Conservation (phyloP, 2,888 invertebrate genomes). For the Campoletis raptor region DNA sequence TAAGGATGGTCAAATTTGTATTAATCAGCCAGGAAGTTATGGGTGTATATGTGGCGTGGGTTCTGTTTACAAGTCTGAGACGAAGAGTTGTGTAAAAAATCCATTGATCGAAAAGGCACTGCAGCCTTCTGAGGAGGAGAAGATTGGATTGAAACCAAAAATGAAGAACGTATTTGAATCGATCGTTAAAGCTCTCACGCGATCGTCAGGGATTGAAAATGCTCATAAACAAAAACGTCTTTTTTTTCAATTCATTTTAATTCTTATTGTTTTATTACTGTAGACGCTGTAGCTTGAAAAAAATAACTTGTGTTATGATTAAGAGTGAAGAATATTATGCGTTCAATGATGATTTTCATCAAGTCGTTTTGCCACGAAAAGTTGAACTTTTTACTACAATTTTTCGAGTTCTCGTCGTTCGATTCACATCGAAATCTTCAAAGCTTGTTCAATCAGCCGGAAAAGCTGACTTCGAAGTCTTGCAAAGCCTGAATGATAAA, state of each 20-base stretch:
- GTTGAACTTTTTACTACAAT: background rate
- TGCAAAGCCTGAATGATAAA: background rate
- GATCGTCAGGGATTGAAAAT: conserved; percentile 53
- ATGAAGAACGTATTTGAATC: conserved; percentile 53
- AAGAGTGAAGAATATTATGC: background rate
- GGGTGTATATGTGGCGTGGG: conserved; percentile 77
- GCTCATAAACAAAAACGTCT: background rate
- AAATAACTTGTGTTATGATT: background rate
- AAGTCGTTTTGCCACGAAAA: background rate
- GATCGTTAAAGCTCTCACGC: conserved; percentile 66
- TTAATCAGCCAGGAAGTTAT: conserved; percentile 86
- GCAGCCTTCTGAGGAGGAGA: conserved; percentile 16
- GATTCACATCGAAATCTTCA: background rate
- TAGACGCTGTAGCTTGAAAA: background rate
- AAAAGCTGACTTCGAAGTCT: background rate
- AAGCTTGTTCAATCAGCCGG: background rate
- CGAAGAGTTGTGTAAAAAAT: conserved; percentile 68
- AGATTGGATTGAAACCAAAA: conserved; percentile 26
- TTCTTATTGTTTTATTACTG: conserved; percentile 14
- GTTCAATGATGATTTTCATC: background rate
- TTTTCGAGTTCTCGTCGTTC: background rate
- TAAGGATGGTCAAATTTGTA: conserved; percentile 85
- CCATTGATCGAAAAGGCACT: conserved; percentile 67
- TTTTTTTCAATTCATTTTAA: conserved; percentile 26
- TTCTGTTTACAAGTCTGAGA: conserved; percentile 69